phyloP scores from a whole-genome alignment of 37 sponge, comb jelly and placozoan species.

The Mnemiopsis leidyi region DNA sequence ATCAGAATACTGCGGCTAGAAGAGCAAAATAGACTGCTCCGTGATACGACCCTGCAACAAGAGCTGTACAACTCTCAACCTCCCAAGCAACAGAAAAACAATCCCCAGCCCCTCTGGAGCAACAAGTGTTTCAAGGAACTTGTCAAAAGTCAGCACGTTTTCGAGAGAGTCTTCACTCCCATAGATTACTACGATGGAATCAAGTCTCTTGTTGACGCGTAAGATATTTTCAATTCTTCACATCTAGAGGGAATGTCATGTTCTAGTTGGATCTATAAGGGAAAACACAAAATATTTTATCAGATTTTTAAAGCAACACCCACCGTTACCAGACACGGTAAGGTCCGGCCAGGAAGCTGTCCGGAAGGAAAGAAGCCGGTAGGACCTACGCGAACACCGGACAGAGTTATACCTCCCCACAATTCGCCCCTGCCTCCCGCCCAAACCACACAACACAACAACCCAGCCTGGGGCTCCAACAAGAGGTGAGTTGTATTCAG shows the following conservation, averaged over 20 bases:
- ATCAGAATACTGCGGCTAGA: constrained; percentile 61
- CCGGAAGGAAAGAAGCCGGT: not conserved
- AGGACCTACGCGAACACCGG: not conserved
- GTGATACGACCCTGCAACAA: constrained; percentile 39
- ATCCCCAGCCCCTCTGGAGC: constrained; percentile 56
- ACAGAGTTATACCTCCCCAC: constrained; percentile 31
- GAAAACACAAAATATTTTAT: too few relatives aligned
- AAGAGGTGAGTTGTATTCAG: not conserved
- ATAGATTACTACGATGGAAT: constrained; percentile 60
- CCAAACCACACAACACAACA: not conserved
- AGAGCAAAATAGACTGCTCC: constrained; percentile 25
- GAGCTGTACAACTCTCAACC: constrained; percentile 45
- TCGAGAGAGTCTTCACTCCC: constrained; percentile 60
- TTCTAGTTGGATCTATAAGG: too few relatives aligned
- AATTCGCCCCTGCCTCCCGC: not conserved
- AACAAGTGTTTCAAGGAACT: constrained; percentile 62
- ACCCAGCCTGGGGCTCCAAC: not conserved
- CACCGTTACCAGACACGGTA: not conserved
- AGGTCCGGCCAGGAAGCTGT: constrained; percentile 42
- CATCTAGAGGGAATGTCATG: too few relatives aligned
- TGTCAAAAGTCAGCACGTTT: constrained; percentile 64
- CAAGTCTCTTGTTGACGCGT: constrained; percentile 65
- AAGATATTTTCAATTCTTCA: not conserved
- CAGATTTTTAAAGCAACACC: too few relatives aligned
- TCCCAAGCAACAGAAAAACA: not conserved